Conservation (phyloP, 2,113 vertebrate species). For the Oxyruncus cristatus region DNA sequence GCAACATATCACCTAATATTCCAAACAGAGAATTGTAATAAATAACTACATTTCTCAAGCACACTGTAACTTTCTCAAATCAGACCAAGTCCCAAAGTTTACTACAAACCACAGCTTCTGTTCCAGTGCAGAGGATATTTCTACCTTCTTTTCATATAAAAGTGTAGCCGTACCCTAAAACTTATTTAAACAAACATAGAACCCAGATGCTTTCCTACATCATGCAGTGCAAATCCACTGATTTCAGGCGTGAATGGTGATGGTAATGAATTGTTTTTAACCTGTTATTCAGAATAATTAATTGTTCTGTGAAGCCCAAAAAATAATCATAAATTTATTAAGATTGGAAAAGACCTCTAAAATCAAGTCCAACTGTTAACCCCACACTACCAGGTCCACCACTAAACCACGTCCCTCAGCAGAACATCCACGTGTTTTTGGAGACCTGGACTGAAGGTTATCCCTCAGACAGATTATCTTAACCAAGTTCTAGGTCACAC, state of each 20-base stretch:
- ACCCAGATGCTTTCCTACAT: not conserved
- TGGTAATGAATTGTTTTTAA: not conserved
- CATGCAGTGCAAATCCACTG: not conserved
- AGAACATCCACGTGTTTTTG: not conserved
- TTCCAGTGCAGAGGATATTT: not conserved
- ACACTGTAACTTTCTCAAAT: not conserved
- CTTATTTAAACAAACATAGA: not conserved
- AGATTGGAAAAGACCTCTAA: not conserved
- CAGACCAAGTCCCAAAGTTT: not conserved
- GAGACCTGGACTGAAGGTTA: not conserved
- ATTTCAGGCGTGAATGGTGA: not conserved
- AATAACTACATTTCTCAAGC: not conserved
- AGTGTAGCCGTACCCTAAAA: not conserved
- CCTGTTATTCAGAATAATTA: not conserved
- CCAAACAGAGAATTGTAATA: not conserved
- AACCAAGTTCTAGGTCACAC: not conserved
- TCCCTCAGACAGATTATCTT: not conserved
- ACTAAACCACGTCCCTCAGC: not conserved
- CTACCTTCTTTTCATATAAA: not conserved
- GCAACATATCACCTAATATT: not conserved
- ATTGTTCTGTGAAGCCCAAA: not conserved
- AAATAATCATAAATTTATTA: not conserved
- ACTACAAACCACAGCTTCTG: not conserved
- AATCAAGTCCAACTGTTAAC: not conserved
- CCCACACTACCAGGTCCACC: not conserved